Conservation (phyloP, 2,888 invertebrate species). For the Drosophila colorata region DNA sequence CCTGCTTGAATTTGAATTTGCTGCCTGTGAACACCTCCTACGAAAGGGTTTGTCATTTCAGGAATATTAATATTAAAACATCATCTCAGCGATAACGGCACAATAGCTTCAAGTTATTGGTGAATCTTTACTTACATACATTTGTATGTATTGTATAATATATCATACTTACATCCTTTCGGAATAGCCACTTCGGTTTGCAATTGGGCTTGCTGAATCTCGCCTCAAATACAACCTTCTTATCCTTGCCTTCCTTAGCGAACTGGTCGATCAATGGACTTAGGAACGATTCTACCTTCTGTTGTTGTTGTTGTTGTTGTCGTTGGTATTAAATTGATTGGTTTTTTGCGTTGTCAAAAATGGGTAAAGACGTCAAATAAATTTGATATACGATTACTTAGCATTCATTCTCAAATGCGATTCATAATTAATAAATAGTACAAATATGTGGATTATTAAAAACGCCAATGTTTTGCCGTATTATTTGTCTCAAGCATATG, state of each 20-base stretch:
- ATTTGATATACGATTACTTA: constrained; percentile 66
- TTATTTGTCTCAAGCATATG: constrained; percentile 6
- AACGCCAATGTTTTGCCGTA: background rate
- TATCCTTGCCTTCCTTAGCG: constrained; percentile 98
- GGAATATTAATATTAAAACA: background rate
- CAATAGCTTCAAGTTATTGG: background rate
- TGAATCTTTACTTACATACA: background rate
- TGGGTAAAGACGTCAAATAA: constrained; percentile 83
- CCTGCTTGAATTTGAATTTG: constrained; percentile 97
- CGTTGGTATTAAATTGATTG: constrained; percentile 8
- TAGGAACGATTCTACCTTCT: constrained; percentile 98
- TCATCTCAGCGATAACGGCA: background rate
- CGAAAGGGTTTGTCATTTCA: background rate
- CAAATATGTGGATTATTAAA: constrained; percentile 15
- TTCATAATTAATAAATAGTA: constrained; percentile 14
- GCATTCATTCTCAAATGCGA: constrained; percentile 22
- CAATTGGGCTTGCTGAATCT: constrained; percentile 98
- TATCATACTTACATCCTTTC: constrained; percentile 93
- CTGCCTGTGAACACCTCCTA: constrained; percentile 98
- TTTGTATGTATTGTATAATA: background rate
- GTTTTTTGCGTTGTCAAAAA: constrained; percentile 84
- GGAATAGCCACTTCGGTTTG: constrained; percentile 96
- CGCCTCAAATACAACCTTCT: constrained; percentile 96
- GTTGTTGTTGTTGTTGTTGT: constrained; percentile 36
- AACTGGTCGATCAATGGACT: constrained; percentile 97